Evolutionary conservation across 2,888 invertebrate genomes (phyloP).

Genomic region (Oligia fasciuncula): DNA sequence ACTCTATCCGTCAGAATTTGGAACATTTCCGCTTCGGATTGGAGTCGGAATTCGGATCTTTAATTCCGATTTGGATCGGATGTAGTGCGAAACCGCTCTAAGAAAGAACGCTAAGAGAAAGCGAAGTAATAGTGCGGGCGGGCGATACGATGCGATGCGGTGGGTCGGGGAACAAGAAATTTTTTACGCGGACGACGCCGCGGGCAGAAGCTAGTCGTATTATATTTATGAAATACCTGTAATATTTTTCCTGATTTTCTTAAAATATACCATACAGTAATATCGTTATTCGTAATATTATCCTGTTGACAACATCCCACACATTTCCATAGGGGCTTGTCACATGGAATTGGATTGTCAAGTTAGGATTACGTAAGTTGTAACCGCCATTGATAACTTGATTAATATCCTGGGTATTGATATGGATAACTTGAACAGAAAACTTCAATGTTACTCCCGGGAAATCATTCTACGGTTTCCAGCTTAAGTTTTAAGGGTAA

Average conservation of each 20-base stretch:
- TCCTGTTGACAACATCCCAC: constrained; percentile 6
- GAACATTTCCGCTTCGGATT: too few relatives aligned
- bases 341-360: constrained; percentile 75
- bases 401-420: constrained; percentile 59
- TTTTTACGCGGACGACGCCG: too few relatives aligned
- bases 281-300: constrained; percentile 8
- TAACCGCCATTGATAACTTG: constrained; percentile 59
- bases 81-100: too few relatives aligned
- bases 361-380: constrained; percentile 68
- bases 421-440: constrained; percentile 21
- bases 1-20: too few relatives aligned
- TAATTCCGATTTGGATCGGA: too few relatives aligned
- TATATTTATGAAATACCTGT: not conserved
- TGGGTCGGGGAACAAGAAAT: too few relatives aligned
- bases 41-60: too few relatives aligned
- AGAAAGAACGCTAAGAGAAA: too few relatives aligned
- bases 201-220: too few relatives aligned
- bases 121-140: too few relatives aligned
- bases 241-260: too few relatives aligned
- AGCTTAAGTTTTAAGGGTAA: not conserved
- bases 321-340: constrained; percentile 67
- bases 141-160: too few relatives aligned
- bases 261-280: not conserved
- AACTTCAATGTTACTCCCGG: constrained; percentile 36
- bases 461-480: constrained; percentile 27